Evolutionary conservation across 2,888 invertebrate genomes (phyloP).

Genomic region (Meloe dianella): DNA sequence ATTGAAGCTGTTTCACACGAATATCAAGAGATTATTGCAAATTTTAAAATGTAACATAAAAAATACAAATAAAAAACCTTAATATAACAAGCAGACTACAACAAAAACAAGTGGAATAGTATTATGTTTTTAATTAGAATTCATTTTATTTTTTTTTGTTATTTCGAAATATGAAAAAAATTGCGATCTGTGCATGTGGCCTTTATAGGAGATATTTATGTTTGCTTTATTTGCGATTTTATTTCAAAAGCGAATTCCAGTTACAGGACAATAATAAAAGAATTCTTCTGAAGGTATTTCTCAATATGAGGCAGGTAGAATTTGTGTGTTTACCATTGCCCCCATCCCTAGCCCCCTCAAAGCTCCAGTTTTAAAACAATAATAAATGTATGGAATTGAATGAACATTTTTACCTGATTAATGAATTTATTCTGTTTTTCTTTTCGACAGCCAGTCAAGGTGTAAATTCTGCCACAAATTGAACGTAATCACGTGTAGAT

Average conservation of each 20-base stretch:
- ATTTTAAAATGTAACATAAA: neutral
- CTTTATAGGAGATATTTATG: too few species aligned
- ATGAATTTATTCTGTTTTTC: too few species aligned
- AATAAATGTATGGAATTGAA: too few species aligned
- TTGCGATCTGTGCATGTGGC: constrained; percentile 11
- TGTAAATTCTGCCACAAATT: neutral
- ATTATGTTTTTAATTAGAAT: neutral
- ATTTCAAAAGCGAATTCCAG: neutral
- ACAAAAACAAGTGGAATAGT: neutral
- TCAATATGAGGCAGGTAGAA: neutral
- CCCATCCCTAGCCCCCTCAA: too few species aligned
- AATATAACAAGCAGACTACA: neutral
- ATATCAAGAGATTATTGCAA: neutral
- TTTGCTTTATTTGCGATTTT: neutral
- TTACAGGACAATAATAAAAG: neutral
- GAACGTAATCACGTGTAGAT: neutral
- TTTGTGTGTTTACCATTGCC: too few species aligned
- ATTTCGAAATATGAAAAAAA: neutral
- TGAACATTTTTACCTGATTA: too few species aligned
- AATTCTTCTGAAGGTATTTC: neutral
- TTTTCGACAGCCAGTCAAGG: too few species aligned
- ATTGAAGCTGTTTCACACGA: neutral
- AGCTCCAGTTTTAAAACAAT: too few species aligned
- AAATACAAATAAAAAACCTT: neutral
- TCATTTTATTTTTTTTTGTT: neutral